Evolutionary conservation across 2,797 vertebrate species (phyloP), one percentile per base, ranked within the genome.

Genomic region (Mus spretus): DNA sequence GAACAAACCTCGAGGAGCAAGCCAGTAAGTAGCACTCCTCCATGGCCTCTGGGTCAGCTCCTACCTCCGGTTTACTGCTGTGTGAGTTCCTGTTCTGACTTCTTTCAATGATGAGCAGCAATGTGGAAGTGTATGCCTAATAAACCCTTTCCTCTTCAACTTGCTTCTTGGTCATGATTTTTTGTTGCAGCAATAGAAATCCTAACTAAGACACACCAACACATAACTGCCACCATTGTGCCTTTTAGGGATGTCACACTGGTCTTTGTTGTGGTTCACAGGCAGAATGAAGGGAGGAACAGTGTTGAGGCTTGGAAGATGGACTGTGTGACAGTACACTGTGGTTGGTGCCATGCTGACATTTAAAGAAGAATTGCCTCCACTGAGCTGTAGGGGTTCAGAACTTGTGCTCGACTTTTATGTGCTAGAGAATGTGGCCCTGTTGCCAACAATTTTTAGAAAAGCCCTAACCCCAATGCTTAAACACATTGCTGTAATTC

Each of bases 401-500:
- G 93, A 84, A 63, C 85, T 40, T 19, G 88, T 15, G 85, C 86
- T 9, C 1, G 50, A 72, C 78, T 72, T 82, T 79, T 80, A 50
- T 3, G 20, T 15, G 15, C 75, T 19, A 2, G 14, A 83, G 79
- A 61, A 84, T 80, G 70, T 83, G 86, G 92, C 90, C 44, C 47
- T 6, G 24, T 53, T 40, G 80, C 89, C 83, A 57, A 8, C 31
- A n/a, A 0, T 89, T 91, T 93, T 78, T 88, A 77, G 86, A 89
- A 92, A 92, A 93, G 85, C 86, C 96, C 59, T 83, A 87, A 95
- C 63, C 93, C 80, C 87, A 82, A 81, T 53, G 72, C 72, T 89
- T 89, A 94, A 92, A 65, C 85, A 89, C 86, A 80, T 89, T 79
- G 94, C 91, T 96, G 40, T 96, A 87, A 97, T 96, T 96, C 0